Evolutionary conservation across 2,888 invertebrate species (phyloP), one percentile per base, ranked within the genome.

Genomic region (Eupsilia transversa): DNA sequence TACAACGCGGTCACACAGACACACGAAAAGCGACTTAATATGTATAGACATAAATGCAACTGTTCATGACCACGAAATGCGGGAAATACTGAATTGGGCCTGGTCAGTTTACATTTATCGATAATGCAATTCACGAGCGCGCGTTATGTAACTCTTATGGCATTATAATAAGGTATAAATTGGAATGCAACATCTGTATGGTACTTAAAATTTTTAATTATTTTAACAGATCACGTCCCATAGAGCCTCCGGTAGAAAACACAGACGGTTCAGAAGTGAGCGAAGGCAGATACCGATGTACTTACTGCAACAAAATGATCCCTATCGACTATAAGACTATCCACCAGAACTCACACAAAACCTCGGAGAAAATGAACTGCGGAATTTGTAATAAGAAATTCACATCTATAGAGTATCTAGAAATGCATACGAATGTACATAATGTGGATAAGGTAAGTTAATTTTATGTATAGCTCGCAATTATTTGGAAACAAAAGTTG

Each of bases 351-450:
- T 97, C 97, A 68, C 98, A 98, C 89, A 97, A 97, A 85, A 94
- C 94, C 35, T 96, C 96, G 20, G 96, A 97, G 2, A 97, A 96
- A 75, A 96, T 96, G 85, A 96, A 96, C 85, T 98, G 98, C 86
- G 94, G 97, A 17, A 96, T 97, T 27, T 98, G 98, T 87, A 98
- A 98, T 89, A 97, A 97, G 79, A 97, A 97, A 87, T 98, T 98
- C 85, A 97, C 96, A 56, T 97, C 97, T 0, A 91, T 94, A 30
- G 97, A 97, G 38, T 98, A 97, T 91, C 93, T 98, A 35, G 97
- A 97, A 27, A 97, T 98, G 98, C 98, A 98, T 90, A 97, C 97
- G 91, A 97, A 97, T 84, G 97, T 98, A 46, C 98, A 98, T 92
- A 95, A 93, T 82, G 90, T 94, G 60, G 96, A 96, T 59, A 97